These are phyloP conservation scores for Pammene fasciana DNA, from an alignment of 2,888 invertebrate species.

Conservation along the genomic window DNA sequence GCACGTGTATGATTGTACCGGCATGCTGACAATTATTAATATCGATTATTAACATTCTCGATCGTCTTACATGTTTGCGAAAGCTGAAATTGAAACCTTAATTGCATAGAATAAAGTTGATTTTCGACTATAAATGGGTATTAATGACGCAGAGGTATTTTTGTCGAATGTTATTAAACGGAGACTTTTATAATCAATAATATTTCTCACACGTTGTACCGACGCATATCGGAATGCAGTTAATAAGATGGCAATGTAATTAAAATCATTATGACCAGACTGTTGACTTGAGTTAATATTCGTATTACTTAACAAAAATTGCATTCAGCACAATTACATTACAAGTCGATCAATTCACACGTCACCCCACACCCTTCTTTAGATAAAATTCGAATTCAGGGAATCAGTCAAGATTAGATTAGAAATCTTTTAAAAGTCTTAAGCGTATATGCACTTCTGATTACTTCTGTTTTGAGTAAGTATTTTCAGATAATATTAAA, in stretches of 20 bases:
- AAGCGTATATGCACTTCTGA: no score
- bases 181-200: conserved; percentile 12
- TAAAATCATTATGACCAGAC: background rate
- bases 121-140: background rate
- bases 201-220: conserved; percentile 20
- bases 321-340: no score
- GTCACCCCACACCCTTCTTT: no score
- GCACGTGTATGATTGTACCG: conserved; percentile 22
- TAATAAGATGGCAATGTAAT: background rate
- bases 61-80: background rate
- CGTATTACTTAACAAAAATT: background rate
- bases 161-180: conserved; percentile 14
- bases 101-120: background rate
- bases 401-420: no score
- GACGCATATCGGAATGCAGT: conserved; percentile 17
- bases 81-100: conserved; percentile 2
- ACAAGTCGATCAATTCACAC: no score
- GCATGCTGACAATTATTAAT: conserved; percentile 30
- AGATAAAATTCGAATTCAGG: no score
- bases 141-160: background rate
- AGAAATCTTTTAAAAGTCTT: no score
- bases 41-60: conserved; percentile 18
- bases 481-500: background rate
- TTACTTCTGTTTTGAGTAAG: background rate
- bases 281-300: no score